Conservation (phyloP, 1,140 invertebrate genomes). For the Atopsyche davidsoni region DNA sequence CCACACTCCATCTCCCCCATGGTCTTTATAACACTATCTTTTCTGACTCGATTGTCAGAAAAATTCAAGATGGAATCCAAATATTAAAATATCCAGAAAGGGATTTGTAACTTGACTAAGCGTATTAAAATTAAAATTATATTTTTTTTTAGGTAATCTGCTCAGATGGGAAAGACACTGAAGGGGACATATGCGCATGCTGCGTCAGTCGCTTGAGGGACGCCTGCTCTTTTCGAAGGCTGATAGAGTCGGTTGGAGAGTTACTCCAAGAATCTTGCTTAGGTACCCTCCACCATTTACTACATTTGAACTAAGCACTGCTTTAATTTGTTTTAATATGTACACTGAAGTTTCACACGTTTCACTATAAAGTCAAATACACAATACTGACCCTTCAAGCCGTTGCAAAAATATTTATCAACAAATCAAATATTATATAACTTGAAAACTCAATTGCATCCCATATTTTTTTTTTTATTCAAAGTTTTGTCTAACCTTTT, state of each 20-base stretch:
- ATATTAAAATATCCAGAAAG: not conserved
- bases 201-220: not conserved
- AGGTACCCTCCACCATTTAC: not conserved
- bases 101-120: slow-evolving; percentile 9
- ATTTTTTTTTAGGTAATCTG: not conserved
- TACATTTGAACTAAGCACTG: not conserved
- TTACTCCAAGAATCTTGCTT: not conserved
- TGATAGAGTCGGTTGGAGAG: not conserved
- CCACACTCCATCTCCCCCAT: too few relatives aligned
- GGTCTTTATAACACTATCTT: not conserved
- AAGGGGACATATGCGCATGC: not conserved
- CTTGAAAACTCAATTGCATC: too few relatives aligned
- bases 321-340: not conserved
- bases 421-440: too few relatives aligned
- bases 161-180: not conserved
- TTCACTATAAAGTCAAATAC: too few relatives aligned
- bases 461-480: too few relatives aligned
- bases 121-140: not conserved
- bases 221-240: not conserved
- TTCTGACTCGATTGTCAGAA: not conserved
- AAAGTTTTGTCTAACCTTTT: too few relatives aligned
- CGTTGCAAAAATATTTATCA: too few relatives aligned
- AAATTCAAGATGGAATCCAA: too few relatives aligned
- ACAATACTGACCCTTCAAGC: too few relatives aligned
- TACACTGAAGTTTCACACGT: not conserved